Evolutionary conservation across 2,888 invertebrate genomes (phyloP).

Genomic region (Platypus cylindrus): DNA sequence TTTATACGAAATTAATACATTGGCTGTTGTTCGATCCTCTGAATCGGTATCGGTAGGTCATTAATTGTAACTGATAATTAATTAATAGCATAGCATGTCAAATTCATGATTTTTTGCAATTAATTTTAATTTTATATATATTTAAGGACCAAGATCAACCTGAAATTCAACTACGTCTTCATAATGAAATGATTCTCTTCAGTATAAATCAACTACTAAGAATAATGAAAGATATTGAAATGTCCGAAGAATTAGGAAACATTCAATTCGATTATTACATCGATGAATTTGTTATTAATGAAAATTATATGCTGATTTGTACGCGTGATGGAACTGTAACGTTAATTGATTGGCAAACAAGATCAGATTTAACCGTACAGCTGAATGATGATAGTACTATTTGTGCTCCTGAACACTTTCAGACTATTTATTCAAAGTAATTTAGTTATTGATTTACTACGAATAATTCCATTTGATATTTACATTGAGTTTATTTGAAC

Average conservation of each 20-base stretch:
- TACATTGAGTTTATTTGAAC: too few relatives aligned
- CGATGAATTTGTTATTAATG: slow-evolving; percentile 6
- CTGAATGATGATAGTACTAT: too few relatives aligned
- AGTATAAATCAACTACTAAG: slow-evolving; percentile 11
- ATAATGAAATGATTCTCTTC: slow-evolving; percentile 11
- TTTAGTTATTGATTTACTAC: too few relatives aligned
- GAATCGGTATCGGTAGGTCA: slow-evolving; percentile 12
- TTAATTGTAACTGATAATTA: too few relatives aligned
- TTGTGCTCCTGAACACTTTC: too few relatives aligned
- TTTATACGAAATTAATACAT: slow-evolving; percentile 39
- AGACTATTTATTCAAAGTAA: too few relatives aligned
- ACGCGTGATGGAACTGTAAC: slow-evolving; percentile 8
- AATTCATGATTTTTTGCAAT: too few relatives aligned
- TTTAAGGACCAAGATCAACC: not conserved
- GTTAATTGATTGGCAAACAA: too few relatives aligned
- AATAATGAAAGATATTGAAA: slow-evolving; percentile 11
- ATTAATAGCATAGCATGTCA: too few relatives aligned
- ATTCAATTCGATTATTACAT: slow-evolving; percentile 9
- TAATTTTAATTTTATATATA: too few relatives aligned
- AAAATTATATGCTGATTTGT: slow-evolving; percentile 7
- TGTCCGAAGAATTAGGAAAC: slow-evolving; percentile 6
- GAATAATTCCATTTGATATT: too few relatives aligned
- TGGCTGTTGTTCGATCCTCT: slow-evolving; percentile 27
- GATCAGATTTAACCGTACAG: too few relatives aligned
- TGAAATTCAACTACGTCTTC: slow-evolving; percentile 7